Evolutionary conservation across 1,140 invertebrate species (phyloP).

Genomic region (Laupala kohalensis): DNA sequence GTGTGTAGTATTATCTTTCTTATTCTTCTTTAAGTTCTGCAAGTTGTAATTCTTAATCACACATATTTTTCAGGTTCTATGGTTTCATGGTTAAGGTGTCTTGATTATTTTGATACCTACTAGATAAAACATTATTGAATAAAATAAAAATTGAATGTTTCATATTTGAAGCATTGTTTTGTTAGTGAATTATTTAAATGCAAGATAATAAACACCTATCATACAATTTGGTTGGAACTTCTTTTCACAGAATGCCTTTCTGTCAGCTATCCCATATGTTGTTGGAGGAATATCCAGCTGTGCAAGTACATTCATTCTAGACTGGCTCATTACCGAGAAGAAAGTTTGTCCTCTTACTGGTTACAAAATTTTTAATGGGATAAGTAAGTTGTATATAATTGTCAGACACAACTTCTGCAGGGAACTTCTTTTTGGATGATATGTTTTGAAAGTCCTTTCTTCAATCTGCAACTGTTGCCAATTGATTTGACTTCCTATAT

Average conservation of each 20-base stretch:
- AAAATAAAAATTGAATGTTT: no score
- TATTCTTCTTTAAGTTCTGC: not conserved
- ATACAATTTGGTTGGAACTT: not conserved
- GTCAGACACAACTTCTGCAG: no score
- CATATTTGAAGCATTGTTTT: no score
- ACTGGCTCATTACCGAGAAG: not conserved
- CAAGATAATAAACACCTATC: not conserved
- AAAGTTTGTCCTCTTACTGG: not conserved
- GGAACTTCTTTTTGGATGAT: no score
- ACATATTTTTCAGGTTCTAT: not conserved
- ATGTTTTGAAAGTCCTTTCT: no score
- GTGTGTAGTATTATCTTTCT: no score
- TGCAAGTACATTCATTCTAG: not conserved
- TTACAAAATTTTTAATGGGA: not conserved
- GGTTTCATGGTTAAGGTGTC: no score
- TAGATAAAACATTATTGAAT: no score
- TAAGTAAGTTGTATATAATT: no score
- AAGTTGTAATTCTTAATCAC: not conserved
- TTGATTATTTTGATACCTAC: no score
- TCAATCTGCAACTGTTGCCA: no score
- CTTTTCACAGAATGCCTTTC: not conserved
- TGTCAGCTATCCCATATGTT: not conserved
- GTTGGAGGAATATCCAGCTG: not conserved
- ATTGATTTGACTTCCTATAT: no score
- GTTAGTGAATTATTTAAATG: not conserved